Base-by-base conservation (phyloP, 1,140 invertebrate genomes). In the Sycobia sp. region DNA sequence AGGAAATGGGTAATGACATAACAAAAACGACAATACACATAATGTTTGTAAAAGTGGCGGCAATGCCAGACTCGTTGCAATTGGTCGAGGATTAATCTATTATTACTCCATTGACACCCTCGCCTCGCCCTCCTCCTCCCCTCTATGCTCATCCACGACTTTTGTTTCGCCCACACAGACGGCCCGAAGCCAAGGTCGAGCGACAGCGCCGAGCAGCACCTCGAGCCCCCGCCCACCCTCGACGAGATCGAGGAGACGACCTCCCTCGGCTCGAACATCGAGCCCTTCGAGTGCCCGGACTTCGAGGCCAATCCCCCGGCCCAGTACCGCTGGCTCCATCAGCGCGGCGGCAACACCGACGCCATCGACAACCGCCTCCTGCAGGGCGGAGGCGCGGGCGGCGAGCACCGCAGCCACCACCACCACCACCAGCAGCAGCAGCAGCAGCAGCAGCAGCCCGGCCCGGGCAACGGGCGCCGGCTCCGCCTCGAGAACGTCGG, bases 291-390 rank as follows among this genome's bases (percentile, higher is more conserved):
- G 65, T 95, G 93, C 72, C 84, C 87, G 20, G 92, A 92, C 54
- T 81, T 77, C 47, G 91, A 95, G 64, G 92, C 91, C 1, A 94
- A 94, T 80, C 93, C 92, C 3, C 77, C 86, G 13, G 90, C 92
- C 0, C 86, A 86, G 11, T 95, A 92, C 75, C 71, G 73, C 46
- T 82, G 80, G 80, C 56, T 77, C 18, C 76, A 79, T 41, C 44
- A 76, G 0, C 76, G 75, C 32, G 77, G 80, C 50, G 74, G 76
- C 13, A 71, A 68, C 13, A 72, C 73, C n/a, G 73, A 76, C 34
- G 63, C 66, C 1, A 73, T 80, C 38, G 72, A 76, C 29, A 76
- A 80, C 65, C 67, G 66, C n/a, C n/a, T n/a, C n/a, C n/a, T 9
- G 41, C 41, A 43, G 14, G n/a, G 20, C 3, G n/a, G 16, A 55